Percentiles rank a stretch among this genome's conserved stretches.
These are phyloP conservation scores for Trematomus bernacchii DNA, from an alignment of 2,797 vertebrate species.

Conservation along the genomic window DNA sequence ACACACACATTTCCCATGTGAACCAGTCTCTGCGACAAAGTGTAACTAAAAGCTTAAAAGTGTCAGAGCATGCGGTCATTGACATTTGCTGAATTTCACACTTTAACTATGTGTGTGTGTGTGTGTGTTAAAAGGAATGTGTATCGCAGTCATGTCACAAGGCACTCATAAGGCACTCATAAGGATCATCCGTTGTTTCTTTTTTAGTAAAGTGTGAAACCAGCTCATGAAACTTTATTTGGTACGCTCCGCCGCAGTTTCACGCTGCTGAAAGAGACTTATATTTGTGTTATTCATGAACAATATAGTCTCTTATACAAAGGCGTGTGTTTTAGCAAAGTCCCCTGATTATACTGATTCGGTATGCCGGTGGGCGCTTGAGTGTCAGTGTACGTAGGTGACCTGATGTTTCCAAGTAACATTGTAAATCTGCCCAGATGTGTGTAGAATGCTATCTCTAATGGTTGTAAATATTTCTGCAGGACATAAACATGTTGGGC, in stretches of 20 bases:
- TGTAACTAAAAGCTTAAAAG: constrained; percentile 56
- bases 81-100: constrained; percentile 33
- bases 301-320: not conserved
- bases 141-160: constrained; percentile 52
- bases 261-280: constrained; percentile 23
- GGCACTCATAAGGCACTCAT: constrained; percentile 36
- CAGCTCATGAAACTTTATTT: constrained; percentile 51
- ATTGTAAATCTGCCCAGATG: constrained; percentile 46
- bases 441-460: constrained; percentile 63
- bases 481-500: constrained; percentile 70
- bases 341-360: not conserved
- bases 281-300: constrained; percentile 31
- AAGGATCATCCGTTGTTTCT: constrained; percentile 51
- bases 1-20: constrained; percentile 73
- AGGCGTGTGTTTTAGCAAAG: constrained; percentile 7
- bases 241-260: not conserved
- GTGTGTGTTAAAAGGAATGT: constrained; percentile 31
- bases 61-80: constrained; percentile 39
- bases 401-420: constrained; percentile 51
- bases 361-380: not conserved
- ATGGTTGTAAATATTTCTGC: constrained; percentile 78
- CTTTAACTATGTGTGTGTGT: constrained; percentile 23
- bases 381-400: constrained; percentile 47
- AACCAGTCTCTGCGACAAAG: constrained; percentile 53
- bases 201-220: constrained; percentile 44